These are phyloP conservation scores for Chymomyza amoena DNA, from an alignment of 2,888 invertebrate genomes.

Conservation along the genomic window DNA sequence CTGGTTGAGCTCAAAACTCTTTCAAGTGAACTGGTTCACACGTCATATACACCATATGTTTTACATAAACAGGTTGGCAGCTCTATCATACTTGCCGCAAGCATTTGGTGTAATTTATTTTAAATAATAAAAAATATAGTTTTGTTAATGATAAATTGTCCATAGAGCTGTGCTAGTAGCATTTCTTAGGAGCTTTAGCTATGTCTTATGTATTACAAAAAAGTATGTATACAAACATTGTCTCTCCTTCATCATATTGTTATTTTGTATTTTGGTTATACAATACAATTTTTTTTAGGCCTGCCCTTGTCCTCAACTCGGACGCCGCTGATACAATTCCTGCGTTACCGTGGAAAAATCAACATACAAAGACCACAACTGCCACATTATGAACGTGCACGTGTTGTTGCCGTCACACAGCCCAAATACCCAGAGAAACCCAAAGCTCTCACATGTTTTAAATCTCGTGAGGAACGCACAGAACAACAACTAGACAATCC, in stretches of 20 bases:
- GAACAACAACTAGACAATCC: slow-evolving; percentile 82
- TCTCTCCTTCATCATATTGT: neutral
- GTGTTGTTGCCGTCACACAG: slow-evolving; percentile 83
- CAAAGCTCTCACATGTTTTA: slow-evolving; percentile 81
- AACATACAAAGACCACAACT: slow-evolving; percentile 87
- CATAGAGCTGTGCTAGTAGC: neutral
- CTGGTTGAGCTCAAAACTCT: neutral
- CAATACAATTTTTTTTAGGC: slow-evolving; percentile 27
- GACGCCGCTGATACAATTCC: slow-evolving; percentile 80
- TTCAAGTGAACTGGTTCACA: neutral
- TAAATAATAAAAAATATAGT: neutral
- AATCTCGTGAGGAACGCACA: slow-evolving; percentile 61
- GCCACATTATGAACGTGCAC: slow-evolving; percentile 85
- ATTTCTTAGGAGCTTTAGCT: neutral
- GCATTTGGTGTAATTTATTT: neutral
- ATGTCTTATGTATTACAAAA: neutral
- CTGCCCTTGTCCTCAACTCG: slow-evolving; percentile 42
- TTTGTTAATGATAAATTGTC: neutral
- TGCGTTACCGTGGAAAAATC: slow-evolving; percentile 86
- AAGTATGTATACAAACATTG: neutral
- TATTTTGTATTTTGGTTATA: slow-evolving; percentile 5
- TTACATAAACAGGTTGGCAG: neutral
- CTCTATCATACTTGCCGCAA: neutral
- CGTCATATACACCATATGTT: neutral
- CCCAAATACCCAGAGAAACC: slow-evolving; percentile 82